Conservation (phyloP, 2,113 vertebrate genomes). For the Lasiurus cinereus region DNA sequence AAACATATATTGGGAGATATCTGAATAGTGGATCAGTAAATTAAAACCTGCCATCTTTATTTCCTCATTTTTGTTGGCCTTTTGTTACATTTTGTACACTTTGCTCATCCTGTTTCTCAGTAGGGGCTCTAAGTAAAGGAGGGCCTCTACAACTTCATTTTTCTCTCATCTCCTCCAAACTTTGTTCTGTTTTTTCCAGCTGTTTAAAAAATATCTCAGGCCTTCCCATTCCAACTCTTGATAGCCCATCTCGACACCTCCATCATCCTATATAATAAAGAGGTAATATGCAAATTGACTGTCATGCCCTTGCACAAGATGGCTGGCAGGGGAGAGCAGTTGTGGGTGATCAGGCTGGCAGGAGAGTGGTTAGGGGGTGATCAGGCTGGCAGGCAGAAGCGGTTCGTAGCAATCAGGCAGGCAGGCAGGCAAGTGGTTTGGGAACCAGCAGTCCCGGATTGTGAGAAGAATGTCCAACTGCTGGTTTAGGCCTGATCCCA, state of each 20-base stretch:
- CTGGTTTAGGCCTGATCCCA: too few species aligned
- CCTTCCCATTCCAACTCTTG: background rate
- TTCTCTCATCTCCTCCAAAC: constrained; percentile 2
- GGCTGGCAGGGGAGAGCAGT: too few species aligned
- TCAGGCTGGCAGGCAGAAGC: too few species aligned
- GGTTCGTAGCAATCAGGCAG: too few species aligned
- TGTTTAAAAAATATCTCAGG: background rate
- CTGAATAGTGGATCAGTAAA: background rate
- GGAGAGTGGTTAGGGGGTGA: too few species aligned
- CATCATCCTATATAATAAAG: background rate
- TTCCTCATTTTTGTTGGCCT: background rate
- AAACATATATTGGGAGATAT: background rate
- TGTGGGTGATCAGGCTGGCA: too few species aligned
- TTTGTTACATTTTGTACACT: constrained; percentile 4
- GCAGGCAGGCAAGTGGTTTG: too few species aligned
- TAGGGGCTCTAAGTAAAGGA: background rate
- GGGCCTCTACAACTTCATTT: background rate
- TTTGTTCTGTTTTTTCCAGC: background rate
- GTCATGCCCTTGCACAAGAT: too few species aligned
- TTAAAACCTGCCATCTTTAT: background rate
- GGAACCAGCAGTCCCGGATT: too few species aligned
- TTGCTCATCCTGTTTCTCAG: background rate
- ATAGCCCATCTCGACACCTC: background rate
- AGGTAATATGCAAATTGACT: too few species aligned
- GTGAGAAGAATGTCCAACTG: too few species aligned